Evolutionary conservation across 2,797 vertebrate genomes (phyloP).

Genomic region (Cercopithecus hamlyni): DNA sequence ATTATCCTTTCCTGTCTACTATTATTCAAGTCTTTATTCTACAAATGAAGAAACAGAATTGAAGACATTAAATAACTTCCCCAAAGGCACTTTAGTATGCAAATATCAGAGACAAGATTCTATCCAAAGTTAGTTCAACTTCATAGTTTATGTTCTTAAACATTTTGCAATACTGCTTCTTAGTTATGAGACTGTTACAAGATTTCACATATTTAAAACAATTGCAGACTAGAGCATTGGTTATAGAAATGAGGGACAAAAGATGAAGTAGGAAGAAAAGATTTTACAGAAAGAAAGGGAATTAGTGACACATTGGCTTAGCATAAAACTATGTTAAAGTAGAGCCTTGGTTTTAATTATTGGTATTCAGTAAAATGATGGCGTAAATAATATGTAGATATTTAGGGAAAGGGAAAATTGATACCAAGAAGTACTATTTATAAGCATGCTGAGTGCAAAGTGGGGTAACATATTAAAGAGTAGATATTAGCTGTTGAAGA

Average conservation of each 20-base stretch:
- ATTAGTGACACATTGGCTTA: background rate
- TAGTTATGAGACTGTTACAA: background rate
- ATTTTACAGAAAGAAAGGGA: background rate
- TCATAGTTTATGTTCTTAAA: background rate
- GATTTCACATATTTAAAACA: background rate
- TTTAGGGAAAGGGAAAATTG: background rate
- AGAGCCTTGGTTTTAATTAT: background rate
- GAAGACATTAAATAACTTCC: background rate
- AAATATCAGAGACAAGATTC: background rate
- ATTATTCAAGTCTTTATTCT: constrained; percentile 2
- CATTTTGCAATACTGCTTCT: background rate
- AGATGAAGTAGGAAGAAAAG: background rate
- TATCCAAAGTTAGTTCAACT: background rate
- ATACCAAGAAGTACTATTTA: background rate
- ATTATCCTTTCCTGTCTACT: background rate
- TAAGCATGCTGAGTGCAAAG: background rate
- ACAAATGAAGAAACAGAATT: background rate
- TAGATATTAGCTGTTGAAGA: background rate
- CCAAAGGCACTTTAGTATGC: background rate
- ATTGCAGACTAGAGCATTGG: background rate
- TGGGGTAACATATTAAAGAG: background rate
- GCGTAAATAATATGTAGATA: background rate
- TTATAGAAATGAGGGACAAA: background rate
- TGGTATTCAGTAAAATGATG: background rate
- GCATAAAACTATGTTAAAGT: background rate